phyloP scores from a whole-genome alignment of 2,113 vertebrate genomes.

The Tilapia sparmanii region DNA sequence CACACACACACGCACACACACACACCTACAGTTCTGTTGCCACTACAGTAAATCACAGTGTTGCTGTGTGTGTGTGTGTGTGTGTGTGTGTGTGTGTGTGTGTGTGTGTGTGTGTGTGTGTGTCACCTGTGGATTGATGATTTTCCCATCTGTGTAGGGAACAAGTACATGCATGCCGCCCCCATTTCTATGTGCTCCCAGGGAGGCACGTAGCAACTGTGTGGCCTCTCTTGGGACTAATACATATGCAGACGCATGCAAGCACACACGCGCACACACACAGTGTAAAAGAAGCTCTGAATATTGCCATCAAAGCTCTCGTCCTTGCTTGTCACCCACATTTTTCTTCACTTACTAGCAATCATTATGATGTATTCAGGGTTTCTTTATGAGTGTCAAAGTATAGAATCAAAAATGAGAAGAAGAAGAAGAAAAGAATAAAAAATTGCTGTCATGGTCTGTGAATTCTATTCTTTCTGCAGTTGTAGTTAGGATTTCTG shows the following conservation, averaged over 20 bases:
- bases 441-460: neutral
- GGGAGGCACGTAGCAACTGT: slow-evolving; percentile 21
- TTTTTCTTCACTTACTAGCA: slow-evolving; percentile 24
- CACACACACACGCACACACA: neutral
- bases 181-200: slow-evolving; percentile 27
- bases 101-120: neutral
- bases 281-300: neutral
- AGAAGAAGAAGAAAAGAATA: neutral
- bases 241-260: neutral
- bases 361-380: slow-evolving; percentile 8
- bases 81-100: neutral
- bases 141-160: slow-evolving; percentile 34
- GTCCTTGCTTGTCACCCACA: slow-evolving; percentile 19
- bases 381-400: neutral
- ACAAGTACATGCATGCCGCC: slow-evolving; percentile 50
- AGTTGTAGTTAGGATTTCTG: neutral
- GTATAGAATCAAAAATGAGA: neutral
- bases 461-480: neutral
- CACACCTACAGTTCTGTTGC: neutral
- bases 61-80: neutral
- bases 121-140: slow-evolving; percentile 48
- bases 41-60: slow-evolving; percentile 1
- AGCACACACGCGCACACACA: neutral
- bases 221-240: slow-evolving; percentile 42
- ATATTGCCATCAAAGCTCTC: slow-evolving; percentile 42